These are phyloP conservation scores for Cyaniris semiargus DNA, from an alignment of 2,888 invertebrate genomes.

Conservation along the genomic window DNA sequence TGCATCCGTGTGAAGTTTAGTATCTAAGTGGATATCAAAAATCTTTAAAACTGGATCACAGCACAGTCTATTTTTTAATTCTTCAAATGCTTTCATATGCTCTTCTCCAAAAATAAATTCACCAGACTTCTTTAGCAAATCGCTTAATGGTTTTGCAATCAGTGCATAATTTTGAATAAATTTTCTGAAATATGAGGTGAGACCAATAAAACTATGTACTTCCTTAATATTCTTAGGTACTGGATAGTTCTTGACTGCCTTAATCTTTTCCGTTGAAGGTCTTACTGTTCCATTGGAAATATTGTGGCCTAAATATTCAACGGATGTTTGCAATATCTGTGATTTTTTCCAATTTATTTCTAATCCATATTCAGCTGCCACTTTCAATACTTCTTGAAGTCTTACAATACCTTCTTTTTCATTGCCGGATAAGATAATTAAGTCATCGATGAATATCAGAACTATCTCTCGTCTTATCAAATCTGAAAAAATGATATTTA, in stretches of 20 bases:
- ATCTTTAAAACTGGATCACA: conserved; percentile 22
- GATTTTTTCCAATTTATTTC: conserved; percentile 46
- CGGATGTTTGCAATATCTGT: conserved; percentile 44
- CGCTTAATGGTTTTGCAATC: conserved; percentile 43
- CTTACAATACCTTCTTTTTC: neutral
- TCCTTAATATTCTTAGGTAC: conserved; percentile 40
- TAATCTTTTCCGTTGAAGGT: conserved; percentile 40
- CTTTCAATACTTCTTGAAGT: conserved; percentile 28
- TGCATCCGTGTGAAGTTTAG: conserved; percentile 44
- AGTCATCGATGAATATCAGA: neutral
- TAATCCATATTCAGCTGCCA: conserved; percentile 39
- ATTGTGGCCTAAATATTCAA: conserved; percentile 45
- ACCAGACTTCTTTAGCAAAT: conserved; percentile 37
- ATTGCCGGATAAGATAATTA: neutral
- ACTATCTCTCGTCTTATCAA: neutral
- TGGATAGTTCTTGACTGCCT: conserved; percentile 40
- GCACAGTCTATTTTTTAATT: no score
- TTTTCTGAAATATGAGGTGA: conserved; percentile 45
- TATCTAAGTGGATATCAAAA: conserved; percentile 35
- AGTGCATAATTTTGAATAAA: conserved; percentile 43
- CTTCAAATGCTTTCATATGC: neutral
- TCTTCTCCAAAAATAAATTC: conserved; percentile 34
- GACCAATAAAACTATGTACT: conserved; percentile 43
- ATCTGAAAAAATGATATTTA: conserved; percentile 26
- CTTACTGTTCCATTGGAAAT: conserved; percentile 38